These are phyloP conservation scores for Asteroscopus sphinx DNA, from an alignment of 2,888 invertebrate genomes.

Conservation along the genomic window DNA sequence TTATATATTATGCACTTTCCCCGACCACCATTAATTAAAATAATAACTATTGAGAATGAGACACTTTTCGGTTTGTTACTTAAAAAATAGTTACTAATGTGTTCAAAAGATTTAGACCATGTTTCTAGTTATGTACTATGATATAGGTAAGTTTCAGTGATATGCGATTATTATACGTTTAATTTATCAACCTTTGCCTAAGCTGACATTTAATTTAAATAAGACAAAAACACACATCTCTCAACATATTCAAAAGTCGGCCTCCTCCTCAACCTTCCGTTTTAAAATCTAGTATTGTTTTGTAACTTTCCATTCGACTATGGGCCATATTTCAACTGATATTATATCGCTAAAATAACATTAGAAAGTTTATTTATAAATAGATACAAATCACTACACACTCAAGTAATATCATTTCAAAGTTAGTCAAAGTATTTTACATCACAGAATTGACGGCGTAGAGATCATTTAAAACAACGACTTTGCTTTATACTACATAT, in stretches of 20 bases:
- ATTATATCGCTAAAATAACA: conserved; percentile 60
- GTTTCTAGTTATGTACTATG: conserved; percentile 15
- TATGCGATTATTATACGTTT: conserved; percentile 34
- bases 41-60: conserved; percentile 4
- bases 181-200: conserved; percentile 21
- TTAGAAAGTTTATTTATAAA: conserved; percentile 60
- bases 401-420: conserved; percentile 74
- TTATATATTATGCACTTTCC: conserved; percentile 62
- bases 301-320: conserved; percentile 33
- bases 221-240: conserved; percentile 1
- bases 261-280: conserved; percentile 4
- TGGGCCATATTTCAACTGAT: conserved; percentile 45
- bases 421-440: conserved; percentile 81
- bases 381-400: conserved; percentile 74
- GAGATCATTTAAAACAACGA: conserved; percentile 84
- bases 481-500: conserved; percentile 73
- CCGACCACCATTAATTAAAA: conserved; percentile 58
- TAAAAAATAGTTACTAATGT: conserved; percentile 21
- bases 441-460: conserved; percentile 89
- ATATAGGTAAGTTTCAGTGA: conserved; percentile 29
- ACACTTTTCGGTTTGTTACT: conserved; percentile 1
- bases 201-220: not conserved
- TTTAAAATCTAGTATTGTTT: conserved; percentile 18
- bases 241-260: conserved; percentile 14
- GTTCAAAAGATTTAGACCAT: conserved; percentile 19